Evolutionary conservation across 1,140 invertebrate species (phyloP), one percentile per base, ranked within the genome.

Genomic region (Andricus grossulariae): DNA sequence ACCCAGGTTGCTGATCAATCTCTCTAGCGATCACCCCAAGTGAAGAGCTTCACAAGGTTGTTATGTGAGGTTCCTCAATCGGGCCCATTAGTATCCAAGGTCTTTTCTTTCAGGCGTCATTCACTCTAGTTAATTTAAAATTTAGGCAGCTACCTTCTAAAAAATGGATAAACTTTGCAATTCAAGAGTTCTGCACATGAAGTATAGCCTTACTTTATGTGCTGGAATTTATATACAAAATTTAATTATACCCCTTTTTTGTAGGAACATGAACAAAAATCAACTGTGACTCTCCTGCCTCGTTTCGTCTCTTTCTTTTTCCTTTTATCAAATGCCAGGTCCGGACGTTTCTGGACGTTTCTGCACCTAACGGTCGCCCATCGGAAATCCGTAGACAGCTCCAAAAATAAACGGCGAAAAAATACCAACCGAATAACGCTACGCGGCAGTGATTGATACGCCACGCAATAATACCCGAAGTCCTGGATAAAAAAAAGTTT

Each of bases 361-460:
- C 57, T 66, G 57, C 21, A 25, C 57, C 57, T 32, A 66, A 66
- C 57, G 57, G 25, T 66, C 57, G 21, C 13, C 57, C 57, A 66
- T 66, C 57, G 57, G 57, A 66, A 66, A 66, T 66, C 57, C 57
- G 57, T 66, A 39, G 57, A 66, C 57, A 66, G 57, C 32, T 39
- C 57, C 57, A 21, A 66, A 66, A 66, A 66, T 66, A 66, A 66
- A 66, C 57, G 57, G 25, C 21, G 21, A 66, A 66, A 66, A 66
- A 66, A 39, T 66, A 66, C 57, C 13, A 66, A 66, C 57, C 57
- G n/a, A 54, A 18, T 54, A 54, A 54, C 52, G 57, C 13, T 66
- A 66, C 57, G 21, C 57, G 57, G 57, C 25, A 66, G 57, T 66
- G 57, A 66, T 66, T 66, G 57, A 66, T 66, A 66, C 57, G 52